phyloP scores from a whole-genome alignment of 2,113 vertebrate species.

The Nematolebias whitei region DNA sequence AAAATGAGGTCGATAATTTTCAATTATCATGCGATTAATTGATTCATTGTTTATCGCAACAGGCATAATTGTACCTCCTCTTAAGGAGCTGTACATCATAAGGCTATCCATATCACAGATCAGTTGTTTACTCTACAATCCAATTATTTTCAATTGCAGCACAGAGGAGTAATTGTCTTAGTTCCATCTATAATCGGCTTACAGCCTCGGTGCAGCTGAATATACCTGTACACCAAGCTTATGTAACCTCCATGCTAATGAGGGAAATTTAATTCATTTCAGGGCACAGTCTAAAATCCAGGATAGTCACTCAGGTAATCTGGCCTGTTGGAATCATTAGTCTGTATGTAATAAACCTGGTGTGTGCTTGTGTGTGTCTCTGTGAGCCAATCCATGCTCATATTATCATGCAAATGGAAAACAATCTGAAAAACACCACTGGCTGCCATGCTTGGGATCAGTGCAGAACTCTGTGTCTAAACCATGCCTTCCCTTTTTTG shows the following conservation, averaged over 20 bases:
- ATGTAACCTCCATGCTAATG: slow-evolving; percentile 62
- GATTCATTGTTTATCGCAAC: no score
- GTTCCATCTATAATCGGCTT: slow-evolving; percentile 73
- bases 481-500: slow-evolving; percentile 37
- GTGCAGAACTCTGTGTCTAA: slow-evolving; percentile 64
- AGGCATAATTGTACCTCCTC: slow-evolving; percentile 4
- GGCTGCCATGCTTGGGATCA: slow-evolving; percentile 65
- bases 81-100: slow-evolving; percentile 18
- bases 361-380: slow-evolving; percentile 28
- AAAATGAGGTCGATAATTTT: no score
- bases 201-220: slow-evolving; percentile 66
- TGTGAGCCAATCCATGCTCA: slow-evolving; percentile 48
- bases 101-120: slow-evolving; percentile 34
- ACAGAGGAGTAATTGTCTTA: slow-evolving; percentile 73
- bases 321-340: slow-evolving; percentile 51
- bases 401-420: slow-evolving; percentile 76
- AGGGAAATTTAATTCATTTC: slow-evolving; percentile 59
- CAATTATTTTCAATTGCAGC: slow-evolving; percentile 70
- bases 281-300: slow-evolving; percentile 49
- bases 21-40: no score
- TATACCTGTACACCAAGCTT: slow-evolving; percentile 58
- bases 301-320: slow-evolving; percentile 59
- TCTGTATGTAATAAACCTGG: slow-evolving; percentile 53
- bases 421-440: slow-evolving; percentile 70
- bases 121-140: slow-evolving; percentile 55